Percentiles rank a stretch among this genome's conserved stretches.
phyloP scores from a whole-genome alignment of 2,888 invertebrate genomes.

The Dynastes grantii region DNA sequence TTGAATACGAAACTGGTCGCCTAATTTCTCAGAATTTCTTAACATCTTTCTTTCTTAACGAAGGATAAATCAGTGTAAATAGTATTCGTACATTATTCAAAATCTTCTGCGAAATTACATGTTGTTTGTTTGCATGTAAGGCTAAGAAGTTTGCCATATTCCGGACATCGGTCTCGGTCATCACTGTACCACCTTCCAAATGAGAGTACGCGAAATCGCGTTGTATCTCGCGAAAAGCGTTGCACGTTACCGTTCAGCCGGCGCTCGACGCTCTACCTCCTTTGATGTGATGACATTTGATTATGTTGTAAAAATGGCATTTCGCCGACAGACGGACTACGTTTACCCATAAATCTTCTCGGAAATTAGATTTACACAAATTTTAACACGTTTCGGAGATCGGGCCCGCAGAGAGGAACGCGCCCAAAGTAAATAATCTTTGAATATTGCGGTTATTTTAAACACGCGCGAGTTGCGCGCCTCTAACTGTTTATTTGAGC shows the following conservation, averaged over 20 bases:
- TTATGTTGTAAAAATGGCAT: slow-evolving; percentile 57
- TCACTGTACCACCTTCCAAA: background rate
- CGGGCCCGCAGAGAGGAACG: slow-evolving; percentile 53
- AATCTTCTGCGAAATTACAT: too few species aligned
- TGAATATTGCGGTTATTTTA: slow-evolving; percentile 61
- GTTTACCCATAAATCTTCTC: slow-evolving; percentile 60
- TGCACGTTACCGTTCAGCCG: background rate
- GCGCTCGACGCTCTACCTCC: slow-evolving; percentile 33
- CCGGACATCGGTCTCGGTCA: too few species aligned
- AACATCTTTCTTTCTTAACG: too few species aligned
- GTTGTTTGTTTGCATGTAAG: too few species aligned
- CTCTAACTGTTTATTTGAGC: slow-evolving; percentile 67
- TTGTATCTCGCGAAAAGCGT: slow-evolving; percentile 18
- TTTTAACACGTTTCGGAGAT: slow-evolving; percentile 62
- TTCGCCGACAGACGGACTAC: slow-evolving; percentile 56
- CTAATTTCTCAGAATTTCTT: too few species aligned
- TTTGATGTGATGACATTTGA: slow-evolving; percentile 57
- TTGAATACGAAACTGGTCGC: too few species aligned
- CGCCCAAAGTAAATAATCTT: slow-evolving; percentile 60
- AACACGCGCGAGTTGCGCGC: slow-evolving; percentile 53
- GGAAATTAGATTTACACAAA: slow-evolving; percentile 62
- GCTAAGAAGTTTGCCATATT: too few species aligned
- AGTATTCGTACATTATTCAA: too few species aligned
- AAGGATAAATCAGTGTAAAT: too few species aligned
- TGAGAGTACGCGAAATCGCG: background rate